Conservation (phyloP, 2,797 vertebrate species). For the Eleutherodactylus coqui region DNA sequence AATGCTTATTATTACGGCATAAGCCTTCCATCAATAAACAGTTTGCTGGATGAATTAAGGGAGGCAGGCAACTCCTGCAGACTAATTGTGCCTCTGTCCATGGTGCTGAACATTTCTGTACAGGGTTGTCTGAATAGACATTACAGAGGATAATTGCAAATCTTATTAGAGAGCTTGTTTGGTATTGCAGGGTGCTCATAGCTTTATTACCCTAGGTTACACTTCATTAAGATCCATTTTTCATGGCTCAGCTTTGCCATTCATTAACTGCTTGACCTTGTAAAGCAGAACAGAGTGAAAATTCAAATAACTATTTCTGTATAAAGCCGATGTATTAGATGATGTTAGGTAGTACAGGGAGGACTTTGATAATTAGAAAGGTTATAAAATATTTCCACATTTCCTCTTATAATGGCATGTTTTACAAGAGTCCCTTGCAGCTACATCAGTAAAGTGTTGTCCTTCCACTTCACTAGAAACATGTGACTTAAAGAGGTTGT, state of each 20-base stretch:
- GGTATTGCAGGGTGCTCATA: conserved; percentile 80
- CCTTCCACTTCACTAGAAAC: no score
- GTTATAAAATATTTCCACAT: background rate
- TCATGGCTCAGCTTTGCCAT: conserved; percentile 71
- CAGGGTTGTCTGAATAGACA: conserved; percentile 54
- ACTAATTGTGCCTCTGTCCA: conserved; percentile 42
- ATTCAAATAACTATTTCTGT: conserved; percentile 25
- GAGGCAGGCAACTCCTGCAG: conserved; percentile 50
- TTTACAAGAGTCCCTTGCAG: background rate
- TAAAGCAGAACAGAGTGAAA: conserved; percentile 72
- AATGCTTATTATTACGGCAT: conserved; percentile 66
- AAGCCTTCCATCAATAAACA: conserved; percentile 61
- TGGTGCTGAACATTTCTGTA: conserved; percentile 67
- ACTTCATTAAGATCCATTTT: conserved; percentile 87
- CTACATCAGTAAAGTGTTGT: background rate
- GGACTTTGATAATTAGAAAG: background rate
- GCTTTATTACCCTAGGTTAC: conserved; percentile 80
- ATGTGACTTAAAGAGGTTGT: no score
- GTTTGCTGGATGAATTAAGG: conserved; percentile 52
- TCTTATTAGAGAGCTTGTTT: conserved; percentile 86
- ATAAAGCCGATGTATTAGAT: conserved; percentile 13
- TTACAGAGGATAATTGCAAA: conserved; percentile 83
- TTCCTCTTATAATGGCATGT: background rate
- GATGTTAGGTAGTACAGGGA: background rate
- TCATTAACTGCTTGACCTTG: conserved; percentile 74